Evolutionary conservation across 2,113 vertebrate species (phyloP).

Genomic region (Progne subis): DNA sequence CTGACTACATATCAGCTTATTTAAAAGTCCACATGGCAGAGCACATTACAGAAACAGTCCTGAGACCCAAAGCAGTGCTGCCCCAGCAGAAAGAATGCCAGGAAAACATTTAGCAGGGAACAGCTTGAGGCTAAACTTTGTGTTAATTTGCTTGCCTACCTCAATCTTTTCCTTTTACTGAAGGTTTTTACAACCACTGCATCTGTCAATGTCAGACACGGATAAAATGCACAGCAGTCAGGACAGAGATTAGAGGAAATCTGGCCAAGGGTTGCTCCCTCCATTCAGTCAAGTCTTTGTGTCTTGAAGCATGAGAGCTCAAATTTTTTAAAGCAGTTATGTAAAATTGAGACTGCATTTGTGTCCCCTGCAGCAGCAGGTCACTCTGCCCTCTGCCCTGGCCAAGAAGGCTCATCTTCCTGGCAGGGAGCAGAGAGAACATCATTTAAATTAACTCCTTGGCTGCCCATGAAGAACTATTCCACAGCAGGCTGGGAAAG

Average conservation of each 20-base stretch:
- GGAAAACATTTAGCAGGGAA: not conserved
- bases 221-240: not conserved
- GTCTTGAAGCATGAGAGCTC: not conserved
- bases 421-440: not conserved
- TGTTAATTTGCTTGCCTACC: not conserved
- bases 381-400: not conserved
- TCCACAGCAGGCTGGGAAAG: not conserved
- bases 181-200: not conserved
- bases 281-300: not conserved
- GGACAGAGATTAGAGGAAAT: not conserved
- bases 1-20: constrained; percentile 13
- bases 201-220: not conserved
- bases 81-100: not conserved
- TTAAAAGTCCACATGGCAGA: not conserved
- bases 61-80: not conserved
- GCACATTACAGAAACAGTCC: not conserved
- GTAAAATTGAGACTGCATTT: not conserved
- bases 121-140: constrained; percentile 2
- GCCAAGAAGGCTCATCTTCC: not conserved
- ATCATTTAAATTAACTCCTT: not conserved
- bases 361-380: not conserved
- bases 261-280: not conserved
- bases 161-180: not conserved
- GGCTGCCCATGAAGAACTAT: not conserved
- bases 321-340: not conserved